These are phyloP conservation scores for Vicugna pacos DNA, from an alignment of 2,113 vertebrate genomes.

Conservation along the genomic window DNA sequence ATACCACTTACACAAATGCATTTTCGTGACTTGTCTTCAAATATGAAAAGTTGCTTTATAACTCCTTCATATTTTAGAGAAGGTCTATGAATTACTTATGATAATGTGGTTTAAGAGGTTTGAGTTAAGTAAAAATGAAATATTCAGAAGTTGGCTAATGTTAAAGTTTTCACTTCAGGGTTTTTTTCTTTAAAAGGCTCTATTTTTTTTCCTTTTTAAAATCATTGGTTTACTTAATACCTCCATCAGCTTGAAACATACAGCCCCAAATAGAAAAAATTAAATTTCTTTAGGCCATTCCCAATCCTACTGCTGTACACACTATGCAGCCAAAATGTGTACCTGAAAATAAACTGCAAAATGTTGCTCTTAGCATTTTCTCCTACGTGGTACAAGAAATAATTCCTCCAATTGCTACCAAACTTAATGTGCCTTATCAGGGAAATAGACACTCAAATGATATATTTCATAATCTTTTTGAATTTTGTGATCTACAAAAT, in stretches of 20 bases:
- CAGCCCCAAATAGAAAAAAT: neutral
- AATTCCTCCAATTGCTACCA: neutral
- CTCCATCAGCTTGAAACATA: neutral
- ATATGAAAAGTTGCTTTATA: slow-evolving; percentile 15
- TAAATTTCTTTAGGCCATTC: neutral
- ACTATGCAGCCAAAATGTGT: neutral
- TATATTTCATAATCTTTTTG: neutral
- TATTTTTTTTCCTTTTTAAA: neutral
- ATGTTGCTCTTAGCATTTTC: neutral
- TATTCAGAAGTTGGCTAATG: slow-evolving; percentile 46
- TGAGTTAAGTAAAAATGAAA: slow-evolving; percentile 46
- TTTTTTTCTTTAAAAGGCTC: neutral
- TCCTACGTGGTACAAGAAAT: neutral
- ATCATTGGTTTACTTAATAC: neutral
- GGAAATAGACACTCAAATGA: slow-evolving; percentile 6
- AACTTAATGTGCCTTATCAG: neutral
- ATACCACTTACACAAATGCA: neutral
- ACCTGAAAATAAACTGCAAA: neutral
- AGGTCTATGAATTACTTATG: slow-evolving; percentile 38
- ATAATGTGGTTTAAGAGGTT: slow-evolving; percentile 13
- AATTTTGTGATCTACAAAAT: neutral
- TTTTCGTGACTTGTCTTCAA: slow-evolving; percentile 24
- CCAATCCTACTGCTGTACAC: neutral
- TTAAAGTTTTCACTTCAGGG: neutral
- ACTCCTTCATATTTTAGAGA: slow-evolving; percentile 33